Evolutionary conservation across 2,113 vertebrate genomes (phyloP).

Genomic region (Henicopernis longicauda): DNA sequence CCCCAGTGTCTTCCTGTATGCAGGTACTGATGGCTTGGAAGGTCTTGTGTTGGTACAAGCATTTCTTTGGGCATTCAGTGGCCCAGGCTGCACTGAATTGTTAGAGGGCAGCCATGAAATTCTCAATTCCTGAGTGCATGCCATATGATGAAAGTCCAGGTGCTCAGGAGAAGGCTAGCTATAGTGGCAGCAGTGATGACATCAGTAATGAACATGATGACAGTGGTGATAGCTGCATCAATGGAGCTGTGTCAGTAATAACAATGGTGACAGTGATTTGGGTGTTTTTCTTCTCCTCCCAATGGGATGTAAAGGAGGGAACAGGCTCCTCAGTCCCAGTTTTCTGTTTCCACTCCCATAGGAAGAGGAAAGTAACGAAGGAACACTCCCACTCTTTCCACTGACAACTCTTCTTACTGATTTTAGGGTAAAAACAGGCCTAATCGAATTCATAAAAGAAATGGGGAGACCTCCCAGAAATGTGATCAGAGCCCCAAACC

Average conservation of each 20-base stretch:
- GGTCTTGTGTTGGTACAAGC: neutral
- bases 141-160: neutral
- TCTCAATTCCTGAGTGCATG: neutral
- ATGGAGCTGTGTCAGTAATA: neutral
- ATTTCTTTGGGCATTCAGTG: neutral
- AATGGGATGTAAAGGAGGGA: neutral
- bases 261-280: neutral
- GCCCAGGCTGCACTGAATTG: neutral
- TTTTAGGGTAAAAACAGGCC: neutral
- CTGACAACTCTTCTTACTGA: neutral
- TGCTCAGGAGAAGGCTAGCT: neutral
- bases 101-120: neutral
- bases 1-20: neutral
- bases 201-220: neutral
- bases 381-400: neutral
- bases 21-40: neutral
- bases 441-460: neutral
- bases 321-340: neutral
- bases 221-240: neutral
- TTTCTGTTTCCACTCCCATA: neutral
- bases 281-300: neutral
- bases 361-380: neutral
- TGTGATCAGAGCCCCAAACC: neutral
- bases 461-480: neutral
- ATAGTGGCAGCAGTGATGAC: neutral